phyloP scores from a whole-genome alignment of 2,797 vertebrate genomes.

The Xiphorhynchus erythropygius region DNA sequence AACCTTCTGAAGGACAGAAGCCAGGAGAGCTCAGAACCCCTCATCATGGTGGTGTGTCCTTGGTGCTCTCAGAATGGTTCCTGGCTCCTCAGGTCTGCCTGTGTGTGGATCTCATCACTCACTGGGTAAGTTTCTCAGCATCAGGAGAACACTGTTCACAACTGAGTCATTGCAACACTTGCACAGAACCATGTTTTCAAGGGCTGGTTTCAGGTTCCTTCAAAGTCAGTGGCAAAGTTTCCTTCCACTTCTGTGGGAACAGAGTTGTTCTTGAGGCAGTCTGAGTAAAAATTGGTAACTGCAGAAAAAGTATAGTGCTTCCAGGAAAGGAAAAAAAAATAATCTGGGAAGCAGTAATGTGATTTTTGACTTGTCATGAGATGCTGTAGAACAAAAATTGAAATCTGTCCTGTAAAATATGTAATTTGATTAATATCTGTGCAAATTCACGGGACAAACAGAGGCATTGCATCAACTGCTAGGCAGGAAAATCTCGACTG shows the following conservation, averaged over 20 bases:
- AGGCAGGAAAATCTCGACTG: not conserved
- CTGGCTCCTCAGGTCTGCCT: not conserved
- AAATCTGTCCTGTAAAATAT: not conserved
- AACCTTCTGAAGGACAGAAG: rapidly evolving
- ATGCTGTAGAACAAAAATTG: not conserved
- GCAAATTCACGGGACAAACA: not conserved
- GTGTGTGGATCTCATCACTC: rapidly evolving
- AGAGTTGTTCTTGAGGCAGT: not conserved
- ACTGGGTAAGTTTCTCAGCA: rapidly evolving
- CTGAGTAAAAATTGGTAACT: not conserved
- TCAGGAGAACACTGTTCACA: not conserved
- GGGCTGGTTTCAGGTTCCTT: not conserved
- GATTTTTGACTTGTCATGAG: not conserved
- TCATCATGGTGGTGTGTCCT: rapidly evolving
- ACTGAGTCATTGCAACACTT: not conserved
- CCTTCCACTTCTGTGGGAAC: not conserved
- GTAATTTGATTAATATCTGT: not conserved
- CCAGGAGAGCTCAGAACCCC: not conserved
- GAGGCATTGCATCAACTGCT: not conserved
- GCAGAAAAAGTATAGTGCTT: not conserved
- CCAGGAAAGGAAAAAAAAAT: not conserved
- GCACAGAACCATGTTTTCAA: not conserved
- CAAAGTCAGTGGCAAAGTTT: rapidly evolving
- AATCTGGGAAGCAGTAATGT: not conserved
- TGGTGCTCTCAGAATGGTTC: rapidly evolving